Evolutionary conservation across 2,797 vertebrate species (phyloP).

Genomic region (Microctenopoma stevenorrisi): DNA sequence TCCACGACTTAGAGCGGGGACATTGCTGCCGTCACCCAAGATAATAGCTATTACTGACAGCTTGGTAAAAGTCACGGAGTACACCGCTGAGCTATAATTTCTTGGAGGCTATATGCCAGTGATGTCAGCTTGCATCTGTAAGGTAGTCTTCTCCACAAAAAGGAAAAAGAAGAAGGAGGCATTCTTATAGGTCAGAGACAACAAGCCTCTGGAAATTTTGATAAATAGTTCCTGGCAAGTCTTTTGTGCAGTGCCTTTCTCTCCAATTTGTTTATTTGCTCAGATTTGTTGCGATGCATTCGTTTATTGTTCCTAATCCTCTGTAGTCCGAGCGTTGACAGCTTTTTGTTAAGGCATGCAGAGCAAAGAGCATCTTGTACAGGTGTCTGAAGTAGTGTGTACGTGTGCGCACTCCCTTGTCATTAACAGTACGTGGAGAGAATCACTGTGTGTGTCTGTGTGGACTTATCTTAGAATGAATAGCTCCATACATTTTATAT

Average conservation of each 20-base stretch:
- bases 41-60: constrained; percentile 73
- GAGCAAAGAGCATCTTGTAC: constrained; percentile 11
- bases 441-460: constrained; percentile 29
- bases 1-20: constrained; percentile 61
- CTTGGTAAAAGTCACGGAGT: constrained; percentile 61
- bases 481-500: constrained; percentile 59
- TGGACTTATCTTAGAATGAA: constrained; percentile 44
- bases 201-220: constrained; percentile 48
- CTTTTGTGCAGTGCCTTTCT: constrained; percentile 46
- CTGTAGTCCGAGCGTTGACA: constrained; percentile 52
- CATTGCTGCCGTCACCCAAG: constrained; percentile 55
- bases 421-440: constrained; percentile 4
- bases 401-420: neutral
- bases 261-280: constrained; percentile 71
- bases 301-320: constrained; percentile 50
- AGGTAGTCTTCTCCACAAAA: constrained; percentile 40
- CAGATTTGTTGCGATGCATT: constrained; percentile 53
- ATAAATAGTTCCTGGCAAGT: constrained; percentile 70
- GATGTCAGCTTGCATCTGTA: constrained; percentile 64
- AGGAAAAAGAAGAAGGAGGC: constrained; percentile 7
- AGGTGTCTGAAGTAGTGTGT: neutral
- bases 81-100: constrained; percentile 59
- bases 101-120: constrained; percentile 58
- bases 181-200: constrained; percentile 68
- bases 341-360: constrained; percentile 37